Evolutionary conservation across 2,797 vertebrate species (phyloP).

Genomic region (Falco columbarius): DNA sequence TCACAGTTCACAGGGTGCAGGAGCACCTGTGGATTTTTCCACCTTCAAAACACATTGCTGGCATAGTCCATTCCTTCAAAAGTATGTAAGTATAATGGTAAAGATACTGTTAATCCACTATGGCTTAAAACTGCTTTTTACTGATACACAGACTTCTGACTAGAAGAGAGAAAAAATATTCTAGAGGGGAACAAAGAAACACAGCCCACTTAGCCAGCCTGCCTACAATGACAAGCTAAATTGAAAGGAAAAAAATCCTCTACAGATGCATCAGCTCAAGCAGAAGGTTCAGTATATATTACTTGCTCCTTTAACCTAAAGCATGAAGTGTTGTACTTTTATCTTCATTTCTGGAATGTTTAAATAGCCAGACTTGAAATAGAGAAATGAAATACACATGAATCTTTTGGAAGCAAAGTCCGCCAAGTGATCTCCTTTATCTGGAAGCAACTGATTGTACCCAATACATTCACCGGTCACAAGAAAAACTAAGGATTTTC

Average conservation of each 20-base stretch:
- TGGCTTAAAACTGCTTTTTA: neutral
- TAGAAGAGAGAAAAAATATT: neutral
- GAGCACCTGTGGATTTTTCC: neutral
- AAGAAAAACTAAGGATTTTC: neutral
- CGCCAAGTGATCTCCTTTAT: neutral
- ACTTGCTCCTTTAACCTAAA: neutral
- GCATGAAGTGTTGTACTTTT: neutral
- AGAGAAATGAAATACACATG: neutral
- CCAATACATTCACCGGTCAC: neutral
- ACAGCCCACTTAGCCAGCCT: neutral
- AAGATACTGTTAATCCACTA: neutral
- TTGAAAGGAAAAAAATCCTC: neutral
- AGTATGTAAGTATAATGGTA: neutral
- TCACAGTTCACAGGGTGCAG: neutral
- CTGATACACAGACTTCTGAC: neutral
- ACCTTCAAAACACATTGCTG: neutral
- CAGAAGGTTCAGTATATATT: neutral
- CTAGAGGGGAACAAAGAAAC: neutral
- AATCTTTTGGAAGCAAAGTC: neutral
- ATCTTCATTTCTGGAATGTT: neutral
- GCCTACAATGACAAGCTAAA: neutral
- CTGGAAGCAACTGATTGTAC: neutral
- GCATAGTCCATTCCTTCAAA: neutral
- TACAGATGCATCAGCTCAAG: neutral
- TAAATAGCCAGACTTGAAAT: neutral